Evolutionary conservation across 2,113 vertebrate genomes (phyloP), one percentile per base, ranked within the genome.

Genomic region (Erpornis zantholeuca): DNA sequence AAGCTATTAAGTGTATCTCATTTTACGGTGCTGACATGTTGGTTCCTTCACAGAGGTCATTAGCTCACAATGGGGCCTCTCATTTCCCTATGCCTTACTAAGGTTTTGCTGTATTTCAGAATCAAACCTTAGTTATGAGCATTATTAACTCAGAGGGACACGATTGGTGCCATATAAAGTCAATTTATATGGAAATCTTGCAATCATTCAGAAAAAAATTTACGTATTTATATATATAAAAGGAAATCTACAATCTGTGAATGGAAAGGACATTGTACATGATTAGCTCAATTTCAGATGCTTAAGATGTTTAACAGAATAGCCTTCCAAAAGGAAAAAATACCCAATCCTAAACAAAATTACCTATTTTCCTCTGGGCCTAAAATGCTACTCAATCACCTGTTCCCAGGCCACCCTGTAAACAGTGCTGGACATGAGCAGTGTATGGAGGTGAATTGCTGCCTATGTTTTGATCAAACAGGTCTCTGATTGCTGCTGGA

Each of bases 1-100:
- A 91, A 84, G 49, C 92, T 75, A 70, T 81, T 90, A 93, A 90
- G 86, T 77, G 52, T 56, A 88, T 97, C 96, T 96, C 92, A 65
- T 94, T 93, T 93, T 94, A 92, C 8, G 1, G 90, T 73, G 82
- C 86, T 94, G 96, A 92, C 94, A 94, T 35, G 47, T 69, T 92
- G 29, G 27, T 80, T 92, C 96, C 54, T 77, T 93, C 94, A 82
- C 36, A 83, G 82, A 73, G 54, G 45, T 88, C 82, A 88, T 59
- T 86, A 90, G 88, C 88, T 93, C 88, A 95, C 91, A 96, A 93
- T 0, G 8, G 40, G 64, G 86, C 92, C 91, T 93, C 96, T 95
- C 86, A 94, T 88, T 97, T 90, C 88, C 76, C 61, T 66, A 59
- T 35, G 64, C 35, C 60, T 78, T 83, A 42, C 92, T 78, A 28